phyloP scores from a whole-genome alignment of 2,888 invertebrate species.

The Agapetus fuscipes region DNA sequence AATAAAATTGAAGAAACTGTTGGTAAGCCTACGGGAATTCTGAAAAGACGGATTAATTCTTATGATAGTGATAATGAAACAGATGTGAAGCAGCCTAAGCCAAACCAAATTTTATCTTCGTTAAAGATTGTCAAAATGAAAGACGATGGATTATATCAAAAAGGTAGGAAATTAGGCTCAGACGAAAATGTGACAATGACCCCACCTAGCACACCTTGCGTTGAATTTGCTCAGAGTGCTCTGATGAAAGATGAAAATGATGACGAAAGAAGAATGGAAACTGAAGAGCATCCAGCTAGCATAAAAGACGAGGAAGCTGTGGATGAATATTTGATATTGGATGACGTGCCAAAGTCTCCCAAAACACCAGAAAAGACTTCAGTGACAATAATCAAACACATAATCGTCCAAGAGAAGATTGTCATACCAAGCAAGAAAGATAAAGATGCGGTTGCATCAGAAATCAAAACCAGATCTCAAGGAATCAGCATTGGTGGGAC shows the following conservation, averaged over 20 bases:
- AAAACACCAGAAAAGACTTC: not conserved
- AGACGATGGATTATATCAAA: not conserved
- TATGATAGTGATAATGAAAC: slow-evolving; percentile 22
- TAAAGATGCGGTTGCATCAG: not conserved
- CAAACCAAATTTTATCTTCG: not conserved
- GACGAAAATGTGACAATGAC: slow-evolving; percentile 1
- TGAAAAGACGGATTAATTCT: slow-evolving; percentile 14
- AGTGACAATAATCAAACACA: slow-evolving; percentile 2
- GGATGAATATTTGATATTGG: slow-evolving; percentile 30
- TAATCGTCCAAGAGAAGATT: slow-evolving; percentile 1
- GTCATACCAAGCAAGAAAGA: not conserved
- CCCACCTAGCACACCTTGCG: slow-evolving; percentile 16
- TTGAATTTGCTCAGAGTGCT: slow-evolving; percentile 7
- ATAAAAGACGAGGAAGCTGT: slow-evolving; percentile 27
- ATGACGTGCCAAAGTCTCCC: slow-evolving; percentile 21
- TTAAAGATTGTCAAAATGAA: not conserved
- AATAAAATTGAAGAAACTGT: slow-evolving; percentile 21
- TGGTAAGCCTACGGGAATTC: slow-evolving; percentile 15
- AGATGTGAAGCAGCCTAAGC: slow-evolving; percentile 20
- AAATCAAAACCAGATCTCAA: not conserved
- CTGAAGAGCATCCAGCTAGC: slow-evolving; percentile 10
- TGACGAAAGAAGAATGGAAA: slow-evolving; percentile 11
- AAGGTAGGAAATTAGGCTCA: not conserved
- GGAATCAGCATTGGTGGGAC: slow-evolving; percentile 17
- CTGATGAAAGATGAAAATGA: slow-evolving; percentile 12